phyloP scores from a whole-genome alignment of 1,140 invertebrate species.

The Charaxes varanes region DNA sequence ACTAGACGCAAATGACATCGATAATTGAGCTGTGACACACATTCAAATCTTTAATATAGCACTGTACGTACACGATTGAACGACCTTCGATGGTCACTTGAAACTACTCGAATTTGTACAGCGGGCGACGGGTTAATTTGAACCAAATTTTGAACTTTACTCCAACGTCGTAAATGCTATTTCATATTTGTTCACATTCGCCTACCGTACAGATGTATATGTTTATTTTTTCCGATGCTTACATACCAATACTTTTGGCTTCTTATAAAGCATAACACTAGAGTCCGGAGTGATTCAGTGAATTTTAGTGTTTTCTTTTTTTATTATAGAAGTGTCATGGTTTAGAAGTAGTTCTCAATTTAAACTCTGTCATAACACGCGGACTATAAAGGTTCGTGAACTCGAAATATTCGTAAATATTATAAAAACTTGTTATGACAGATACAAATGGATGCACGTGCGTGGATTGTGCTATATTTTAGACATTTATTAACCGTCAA shows the following conservation, averaged over 20 bases:
- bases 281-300: conserved; percentile 11
- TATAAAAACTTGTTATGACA: neutral
- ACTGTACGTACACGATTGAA: conserved; percentile 9
- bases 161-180: neutral
- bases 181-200: neutral
- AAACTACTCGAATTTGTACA: conserved; percentile 7
- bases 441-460: neutral
- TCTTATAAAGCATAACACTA: conserved; percentile 13
- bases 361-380: conserved; percentile 1
- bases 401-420: conserved; percentile 3
- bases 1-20: conserved; percentile 13
- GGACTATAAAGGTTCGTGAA: neutral
- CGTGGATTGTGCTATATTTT: too few relatives aligned
- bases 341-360: conserved; percentile 7
- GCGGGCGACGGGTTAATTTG: neutral
- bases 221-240: conserved; percentile 7
- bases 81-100: conserved; percentile 11
- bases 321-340: conserved; percentile 11
- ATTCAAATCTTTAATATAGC: conserved; percentile 13
- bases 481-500: too few relatives aligned
- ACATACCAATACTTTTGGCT: conserved; percentile 11
- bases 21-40: conserved; percentile 19
- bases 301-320: conserved; percentile 9
- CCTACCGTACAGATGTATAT: conserved; percentile 2
- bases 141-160: neutral